Evolutionary conservation across 2,797 vertebrate species (phyloP), one percentile per base, ranked within the genome.

Genomic region (Sebastes taczanowskii): DNA sequence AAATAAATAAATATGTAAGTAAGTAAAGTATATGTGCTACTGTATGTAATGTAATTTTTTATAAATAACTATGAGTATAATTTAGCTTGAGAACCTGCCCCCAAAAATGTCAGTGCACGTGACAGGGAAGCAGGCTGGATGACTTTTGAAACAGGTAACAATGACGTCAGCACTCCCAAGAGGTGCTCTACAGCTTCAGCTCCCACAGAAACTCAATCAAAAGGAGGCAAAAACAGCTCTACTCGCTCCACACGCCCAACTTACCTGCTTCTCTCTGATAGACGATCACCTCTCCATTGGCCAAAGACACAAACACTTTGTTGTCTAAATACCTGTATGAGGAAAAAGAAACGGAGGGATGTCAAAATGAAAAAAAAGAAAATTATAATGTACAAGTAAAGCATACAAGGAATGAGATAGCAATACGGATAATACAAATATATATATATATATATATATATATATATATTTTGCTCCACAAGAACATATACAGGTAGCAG

Each of bases 201-300:
- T 8, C 1, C 4, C 9, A 2, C 63, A 11, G 13, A 27, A 74
- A 55, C 23, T 29, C 0, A 18, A 18, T 38, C 1, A 30, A 25
- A 67, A 5, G 4, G 4, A 59, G 35, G 3, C n/a, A 16, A 49
- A 34, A 76, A 34, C 25, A n/a, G 14, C 0, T 4, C 7, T 8
- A 10, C 11, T 35, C 4, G 4, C 29, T 18, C 5, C n/a, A 71
- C 20, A 46, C 5, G 14, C n/a, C 4, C 3, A 66, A n/a, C 91
- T 91, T 88, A 99, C 98, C 98, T 95, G 97, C 97, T 93, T 99
- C 98, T 89, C 98, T 96, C 88, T 99, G 98, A 92, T 99, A 99
- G 9, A 96, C 97, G 0, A 99, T 95, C 4, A 99, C 97, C 42
- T 99, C 98, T 61, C 98, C 98, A 0, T 97, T 99, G 78, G 97